Evolutionary conservation across 2,113 vertebrate genomes (phyloP).

Genomic region (Pseudorhombus dupliciocellatus): DNA sequence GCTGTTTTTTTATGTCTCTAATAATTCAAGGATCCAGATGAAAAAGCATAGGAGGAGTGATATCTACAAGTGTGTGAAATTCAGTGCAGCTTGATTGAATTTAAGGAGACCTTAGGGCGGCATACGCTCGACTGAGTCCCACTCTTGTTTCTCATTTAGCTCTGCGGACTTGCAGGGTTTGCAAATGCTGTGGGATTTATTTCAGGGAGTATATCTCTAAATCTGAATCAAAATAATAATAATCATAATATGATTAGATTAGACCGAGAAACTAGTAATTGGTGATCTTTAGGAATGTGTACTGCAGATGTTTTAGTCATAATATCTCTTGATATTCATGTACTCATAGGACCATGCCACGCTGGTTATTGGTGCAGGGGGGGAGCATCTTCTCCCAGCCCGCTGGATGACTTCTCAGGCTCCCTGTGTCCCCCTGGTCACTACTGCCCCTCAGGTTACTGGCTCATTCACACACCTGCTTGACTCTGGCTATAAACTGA

Average conservation of each 20-base stretch:
- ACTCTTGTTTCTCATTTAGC: background rate
- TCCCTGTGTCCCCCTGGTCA: conserved; percentile 84
- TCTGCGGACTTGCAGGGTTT: background rate
- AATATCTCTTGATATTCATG: background rate
- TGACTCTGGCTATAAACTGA: background rate
- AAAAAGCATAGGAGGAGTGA: background rate
- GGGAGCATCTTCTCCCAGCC: conserved; percentile 79
- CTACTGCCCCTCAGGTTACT: conserved; percentile 87
- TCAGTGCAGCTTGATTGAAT: background rate
- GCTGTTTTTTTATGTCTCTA: background rate
- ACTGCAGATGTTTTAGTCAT: background rate
- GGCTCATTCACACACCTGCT: conserved; percentile 10
- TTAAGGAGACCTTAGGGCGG: background rate
- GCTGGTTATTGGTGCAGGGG: conserved; percentile 88
- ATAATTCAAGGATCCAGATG: background rate
- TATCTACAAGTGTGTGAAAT: background rate
- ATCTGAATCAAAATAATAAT: background rate
- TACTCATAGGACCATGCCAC: conserved; percentile 81
- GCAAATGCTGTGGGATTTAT: background rate
- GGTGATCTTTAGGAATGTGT: background rate
- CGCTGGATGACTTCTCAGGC: conserved; percentile 81
- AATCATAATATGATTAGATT: too few relatives aligned
- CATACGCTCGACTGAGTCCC: background rate
- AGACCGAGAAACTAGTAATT: background rate
- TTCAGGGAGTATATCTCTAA: background rate